These are phyloP conservation scores for Rhagoletis pomonella DNA, from an alignment of 1,140 invertebrate genomes.

Conservation along the genomic window DNA sequence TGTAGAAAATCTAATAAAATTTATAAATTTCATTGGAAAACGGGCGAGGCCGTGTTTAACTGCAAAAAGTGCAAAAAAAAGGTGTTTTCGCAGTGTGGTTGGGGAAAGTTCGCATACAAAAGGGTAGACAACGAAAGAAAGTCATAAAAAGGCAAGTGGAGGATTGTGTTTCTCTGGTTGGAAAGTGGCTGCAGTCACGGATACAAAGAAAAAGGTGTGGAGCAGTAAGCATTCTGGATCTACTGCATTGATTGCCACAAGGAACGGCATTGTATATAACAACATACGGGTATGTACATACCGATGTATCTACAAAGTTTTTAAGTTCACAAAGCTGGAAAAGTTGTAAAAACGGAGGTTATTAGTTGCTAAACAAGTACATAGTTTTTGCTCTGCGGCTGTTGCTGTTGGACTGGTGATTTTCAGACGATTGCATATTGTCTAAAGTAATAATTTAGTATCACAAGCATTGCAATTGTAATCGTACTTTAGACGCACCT, in stretches of 20 bases:
- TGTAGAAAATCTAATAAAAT: slow-evolving; percentile 6
- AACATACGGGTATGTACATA: no score
- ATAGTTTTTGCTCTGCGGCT: neutral
- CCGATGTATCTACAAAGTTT: no score
- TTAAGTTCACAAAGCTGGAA: neutral
- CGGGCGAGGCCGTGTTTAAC: neutral
- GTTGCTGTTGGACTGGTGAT: neutral
- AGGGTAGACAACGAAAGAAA: neutral
- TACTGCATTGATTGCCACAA: neutral
- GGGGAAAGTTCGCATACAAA: slow-evolving; percentile 16
- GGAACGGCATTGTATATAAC: neutral
- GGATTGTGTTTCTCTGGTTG: slow-evolving; percentile 25
- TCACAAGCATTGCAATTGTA: slow-evolving; percentile 25
- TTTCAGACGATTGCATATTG: neutral
- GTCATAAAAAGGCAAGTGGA: neutral
- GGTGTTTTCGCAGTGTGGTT: slow-evolving; percentile 6
- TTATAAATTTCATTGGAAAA: neutral
- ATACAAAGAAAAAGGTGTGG: neutral
- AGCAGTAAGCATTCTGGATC: neutral
- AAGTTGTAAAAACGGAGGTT: no score
- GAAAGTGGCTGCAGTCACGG: neutral
- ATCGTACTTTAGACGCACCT: neutral
- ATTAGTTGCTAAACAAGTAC: neutral
- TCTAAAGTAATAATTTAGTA: neutral
- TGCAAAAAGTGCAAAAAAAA: neutral